Evolutionary conservation across 2,113 vertebrate genomes (phyloP), one percentile per base, ranked within the genome.

Genomic region (Ornithorhynchus anatinus): DNA sequence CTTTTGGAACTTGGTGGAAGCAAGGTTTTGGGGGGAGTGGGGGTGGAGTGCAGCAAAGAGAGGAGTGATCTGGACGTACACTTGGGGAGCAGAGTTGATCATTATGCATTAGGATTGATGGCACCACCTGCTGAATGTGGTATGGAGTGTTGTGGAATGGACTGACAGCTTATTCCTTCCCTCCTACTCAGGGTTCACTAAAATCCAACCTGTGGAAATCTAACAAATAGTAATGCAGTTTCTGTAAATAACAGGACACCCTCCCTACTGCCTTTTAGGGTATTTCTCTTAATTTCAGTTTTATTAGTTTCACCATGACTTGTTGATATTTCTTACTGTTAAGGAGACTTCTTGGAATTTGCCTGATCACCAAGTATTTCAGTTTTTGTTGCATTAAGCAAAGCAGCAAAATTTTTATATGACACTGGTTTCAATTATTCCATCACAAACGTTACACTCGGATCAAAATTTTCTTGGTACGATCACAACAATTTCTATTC

Each of bases 41-140:
- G n/a, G n/a, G n/a, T n/a, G n/a, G n/a, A n/a, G n/a, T n/a, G n/a
- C n/a, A n/a, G n/a, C n/a, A n/a, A n/a, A n/a, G n/a, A n/a, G n/a
- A n/a, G n/a, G n/a, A n/a, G n/a, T n/a, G n/a, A n/a, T n/a, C n/a
- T n/a, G n/a, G n/a, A n/a, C n/a, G n/a, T n/a, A n/a, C n/a, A n/a
- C 20, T 54, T 61, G 14, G 14, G 23, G 64, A 69, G 56, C 65
- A 14, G 62, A 13, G 59, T 66, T 72, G 51, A 59, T 72, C 9
- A 36, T 13, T 39, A 32, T 2, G 5, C 20, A 13, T 57, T 27
- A 13, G 29, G 40, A 66, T 60, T 73, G 72, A 44, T 42, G 14
- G 40, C 20, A 58, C 1, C 56, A 32, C 68, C 69, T 69, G 19
- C 67, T 14, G 13, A 65, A n/a, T n/a, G n/a, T n/a, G n/a, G n/a